Base-by-base conservation (phyloP, 30 jellyfish, hydroid and myxozoan species). In the Sanderia malayensis region DNA sequence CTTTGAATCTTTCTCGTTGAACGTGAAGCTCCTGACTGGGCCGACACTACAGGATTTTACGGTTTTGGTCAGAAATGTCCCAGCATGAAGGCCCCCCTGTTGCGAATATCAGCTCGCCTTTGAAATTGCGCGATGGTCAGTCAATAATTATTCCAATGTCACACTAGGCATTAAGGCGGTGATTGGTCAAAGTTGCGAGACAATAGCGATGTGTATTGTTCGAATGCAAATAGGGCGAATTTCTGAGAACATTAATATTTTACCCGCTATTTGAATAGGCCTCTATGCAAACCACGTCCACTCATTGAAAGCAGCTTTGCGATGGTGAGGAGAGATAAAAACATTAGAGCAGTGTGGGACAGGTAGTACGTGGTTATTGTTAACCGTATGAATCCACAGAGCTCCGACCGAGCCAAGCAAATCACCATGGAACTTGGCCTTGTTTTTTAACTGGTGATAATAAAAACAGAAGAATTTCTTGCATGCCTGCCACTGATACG, bases 51-150 rank as follows among this genome's bases (percentile, higher is more conserved):
- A 52, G 94, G 94, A 82, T 82, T 82, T 82, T 82, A 82, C 76
- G 83, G 81, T 75, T 82, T 82, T 82, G 87, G 83, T 73, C 82
- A 82, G n/a, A 70, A 73, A 61, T 25, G 65, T 46, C 95, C 82
- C 95, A 84, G 95, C 95, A 73, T 68, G 95, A 37, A 67, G 80
- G 77, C 58, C 74, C 95, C 95, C 95, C 95, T 82, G 95, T 75
- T 72, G 95, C 10, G 95, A 52, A 45, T 73, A 84, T 84, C 95
- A 84, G 64, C 89, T 74, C 57, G 60, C 70, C 82, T 70, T 84
- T 84, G 89, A 84, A 84, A 84, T 60, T 81, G 77, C 94, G 94
- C 94, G 85, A 85, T 81, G 60, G 84, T 73, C 81, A 46, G 67
- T 81, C 94, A 70, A 81, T 86, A 81, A 80, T 80, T 31, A 67